phyloP scores from a whole-genome alignment of 1,140 invertebrate species.

The Danaus melanippus region DNA sequence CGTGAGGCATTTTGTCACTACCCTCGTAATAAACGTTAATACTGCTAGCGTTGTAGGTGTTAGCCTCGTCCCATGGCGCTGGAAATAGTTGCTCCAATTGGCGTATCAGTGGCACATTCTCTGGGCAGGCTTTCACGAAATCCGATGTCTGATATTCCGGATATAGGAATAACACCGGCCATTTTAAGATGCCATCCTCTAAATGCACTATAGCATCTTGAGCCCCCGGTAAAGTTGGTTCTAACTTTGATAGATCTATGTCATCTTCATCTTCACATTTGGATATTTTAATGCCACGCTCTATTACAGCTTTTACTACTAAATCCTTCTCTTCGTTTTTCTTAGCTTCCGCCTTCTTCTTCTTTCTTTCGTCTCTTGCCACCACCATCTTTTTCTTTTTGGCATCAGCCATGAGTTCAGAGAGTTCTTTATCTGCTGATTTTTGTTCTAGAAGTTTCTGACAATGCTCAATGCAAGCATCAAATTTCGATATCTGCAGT shows the following conservation, averaged over 20 bases:
- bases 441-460: conserved; percentile 76
- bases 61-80: conserved; percentile 82
- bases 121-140: conserved; percentile 79
- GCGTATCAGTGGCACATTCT: conserved; percentile 56
- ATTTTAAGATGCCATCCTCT: conserved; percentile 83
- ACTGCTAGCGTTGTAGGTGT: conserved; percentile 77
- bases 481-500: conserved; percentile 78
- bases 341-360: conserved; percentile 68
- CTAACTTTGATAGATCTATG: conserved; percentile 72
- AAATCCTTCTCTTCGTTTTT: conserved; percentile 72
- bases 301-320: conserved; percentile 44
- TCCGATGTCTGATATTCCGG: conserved; percentile 59
- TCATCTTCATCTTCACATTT: conserved; percentile 56
- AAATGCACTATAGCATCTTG: conserved; percentile 73
- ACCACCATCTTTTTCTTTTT: conserved; percentile 76
- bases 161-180: conserved; percentile 56
- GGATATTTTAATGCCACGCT: conserved; percentile 62
- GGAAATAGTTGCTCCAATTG: conserved; percentile 77
- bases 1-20: conserved; percentile 76
- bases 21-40: conserved; percentile 89
- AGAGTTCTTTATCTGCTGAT: conserved; percentile 73
- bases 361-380: conserved; percentile 74
- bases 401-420: conserved; percentile 75
- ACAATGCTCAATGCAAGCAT: conserved; percentile 83
- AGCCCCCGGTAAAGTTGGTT: conserved; percentile 76